Base-by-base conservation (phyloP, 1,140 invertebrate species). In the Drosophila repletoides region DNA sequence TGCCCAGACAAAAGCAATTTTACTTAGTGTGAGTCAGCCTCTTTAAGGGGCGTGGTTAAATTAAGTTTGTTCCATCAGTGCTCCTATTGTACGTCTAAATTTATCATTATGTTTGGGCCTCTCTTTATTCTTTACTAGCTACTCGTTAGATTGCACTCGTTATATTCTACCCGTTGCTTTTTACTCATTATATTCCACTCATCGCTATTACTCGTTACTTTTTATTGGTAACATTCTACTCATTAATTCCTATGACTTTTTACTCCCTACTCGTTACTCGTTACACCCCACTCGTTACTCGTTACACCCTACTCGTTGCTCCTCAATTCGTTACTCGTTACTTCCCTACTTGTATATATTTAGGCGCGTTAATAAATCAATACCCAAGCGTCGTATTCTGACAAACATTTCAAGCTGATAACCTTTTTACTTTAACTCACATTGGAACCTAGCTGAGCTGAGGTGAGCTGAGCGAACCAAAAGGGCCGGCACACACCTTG, bases 321-420 rank as follows among this genome's bases (percentile, higher is more conserved):
- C 33, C 15, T 6, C 36, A 48, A 14, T 26, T 45, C 12, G 41
- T 12, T 48, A 17, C 53, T 41, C 36, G 5, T 33, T 9, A 12
- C 21, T 48, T 14, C 3, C 21, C 9, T 31, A 17, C 14, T 15
- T 38, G 17, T 24, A n/a, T n/a, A n/a, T n/a, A n/a, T n/a, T n/a
- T n/a, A n/a, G 36, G 58, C 33, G 70, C 61, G 75, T 86, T 76
- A 84, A 84, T 84, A 84, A 84, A 84, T 84, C 80, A 84, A 84
- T 84, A 84, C 72, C 60, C 72, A 34, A 33, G 63, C 71, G 67
- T 80, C 55, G 76, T 77, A 77, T 77, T 83, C 71, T 77, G 65
- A 72, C 76, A 84, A 76, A 72, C 75, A 80, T 86, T 86, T 75
- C 73, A 49, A 72, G 72, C 76, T 80, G 80, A 84, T 86, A 86